Conservation (phyloP, 2,888 invertebrate genomes). For the Caenorhabditis plicata region DNA sequence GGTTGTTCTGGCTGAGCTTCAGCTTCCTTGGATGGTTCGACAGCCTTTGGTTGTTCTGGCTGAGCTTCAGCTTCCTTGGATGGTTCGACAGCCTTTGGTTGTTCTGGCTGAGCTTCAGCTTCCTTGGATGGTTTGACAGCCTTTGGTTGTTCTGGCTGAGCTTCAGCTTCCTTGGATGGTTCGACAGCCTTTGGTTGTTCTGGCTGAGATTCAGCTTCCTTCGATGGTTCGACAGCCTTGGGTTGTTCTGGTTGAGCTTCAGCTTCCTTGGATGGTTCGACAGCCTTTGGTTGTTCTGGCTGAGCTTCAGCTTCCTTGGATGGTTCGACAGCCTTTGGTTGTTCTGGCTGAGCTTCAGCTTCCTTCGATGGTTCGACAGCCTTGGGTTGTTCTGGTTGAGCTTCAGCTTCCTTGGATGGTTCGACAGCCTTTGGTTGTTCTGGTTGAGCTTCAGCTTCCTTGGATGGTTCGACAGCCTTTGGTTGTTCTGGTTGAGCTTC, state of each 20-base stretch:
- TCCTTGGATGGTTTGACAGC: not conserved
- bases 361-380: not conserved
- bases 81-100: constrained; percentile 7
- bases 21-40: constrained; percentile 1
- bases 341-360: constrained; percentile 1
- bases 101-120: constrained; percentile 1
- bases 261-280: constrained; percentile 1
- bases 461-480: constrained; percentile 5
- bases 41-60: not conserved
- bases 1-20: not conserved
- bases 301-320: not conserved
- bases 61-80: not conserved
- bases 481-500: not conserved
- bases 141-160: constrained; percentile 3
- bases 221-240: constrained; percentile 6
- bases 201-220: constrained; percentile 1
- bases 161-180: not conserved
- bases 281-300: not conserved
- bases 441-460: constrained; percentile 2
- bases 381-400: constrained; percentile 3
- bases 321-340: constrained; percentile 7
- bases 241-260: not conserved
- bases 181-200: constrained; percentile 2
- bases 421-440: constrained; percentile 2
- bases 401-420: not conserved